phyloP scores from a whole-genome alignment of 2,797 vertebrate species.

The Fistularia commersonii region DNA sequence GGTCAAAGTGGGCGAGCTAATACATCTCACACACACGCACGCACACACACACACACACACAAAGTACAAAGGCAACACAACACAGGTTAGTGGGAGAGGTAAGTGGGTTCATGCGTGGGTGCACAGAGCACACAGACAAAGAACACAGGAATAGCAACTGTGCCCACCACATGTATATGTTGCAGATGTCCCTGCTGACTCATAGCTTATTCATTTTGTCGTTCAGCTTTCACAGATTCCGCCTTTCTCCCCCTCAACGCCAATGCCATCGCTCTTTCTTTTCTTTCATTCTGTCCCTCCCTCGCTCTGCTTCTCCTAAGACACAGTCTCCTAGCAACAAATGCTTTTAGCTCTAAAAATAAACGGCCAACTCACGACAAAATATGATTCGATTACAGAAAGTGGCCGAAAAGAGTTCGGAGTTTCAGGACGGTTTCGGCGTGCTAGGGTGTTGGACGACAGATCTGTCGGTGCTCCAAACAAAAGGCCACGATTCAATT shows the following conservation, averaged over 20 bases:
- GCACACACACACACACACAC: conserved; percentile 25
- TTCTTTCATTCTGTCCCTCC: conserved; percentile 52
- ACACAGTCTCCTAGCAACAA: conserved; percentile 79
- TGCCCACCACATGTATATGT: conserved; percentile 43
- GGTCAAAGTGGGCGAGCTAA: conserved; percentile 54
- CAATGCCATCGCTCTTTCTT: conserved; percentile 43
- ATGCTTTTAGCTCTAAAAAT: conserved; percentile 78
- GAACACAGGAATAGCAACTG: conserved; percentile 64
- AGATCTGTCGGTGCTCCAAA: background rate
- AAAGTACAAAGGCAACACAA: conserved; percentile 32
- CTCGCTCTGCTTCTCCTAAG: conserved; percentile 61
- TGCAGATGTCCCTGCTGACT: conserved; percentile 75
- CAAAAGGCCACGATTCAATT: too few relatives aligned
- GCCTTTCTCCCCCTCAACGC: conserved; percentile 61
- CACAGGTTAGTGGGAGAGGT: conserved; percentile 63
- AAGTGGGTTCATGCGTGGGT: conserved; percentile 72
- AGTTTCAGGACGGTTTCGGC: conserved; percentile 28
- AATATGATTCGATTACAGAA: conserved; percentile 60
- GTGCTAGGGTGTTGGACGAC: background rate
- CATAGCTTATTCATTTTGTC: conserved; percentile 67
- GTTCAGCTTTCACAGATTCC: conserved; percentile 68
- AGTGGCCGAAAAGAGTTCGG: conserved; percentile 43
- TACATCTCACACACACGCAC: conserved; percentile 33
- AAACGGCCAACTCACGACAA: conserved; percentile 65
- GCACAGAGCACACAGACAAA: conserved; percentile 62